A percentile compares a stretch with the other conserved stretches of the same genome.
These are phyloP conservation scores for Litocranius walleri DNA, from an alignment of 2,113 vertebrate genomes.

Conservation along the genomic window DNA sequence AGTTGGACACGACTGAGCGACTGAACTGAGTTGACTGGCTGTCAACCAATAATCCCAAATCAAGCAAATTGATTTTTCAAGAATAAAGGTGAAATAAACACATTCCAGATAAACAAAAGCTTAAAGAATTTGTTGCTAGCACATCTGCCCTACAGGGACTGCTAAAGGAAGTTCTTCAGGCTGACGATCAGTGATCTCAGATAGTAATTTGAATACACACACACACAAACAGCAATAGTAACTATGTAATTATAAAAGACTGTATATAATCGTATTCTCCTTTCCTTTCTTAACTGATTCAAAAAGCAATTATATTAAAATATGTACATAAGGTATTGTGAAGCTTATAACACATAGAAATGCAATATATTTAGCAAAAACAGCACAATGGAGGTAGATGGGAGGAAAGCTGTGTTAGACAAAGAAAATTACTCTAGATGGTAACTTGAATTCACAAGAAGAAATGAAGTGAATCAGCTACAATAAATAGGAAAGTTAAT, in stretches of 20 bases:
- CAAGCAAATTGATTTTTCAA: background rate
- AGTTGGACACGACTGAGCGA: too few species aligned
- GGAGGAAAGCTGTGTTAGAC: background rate
- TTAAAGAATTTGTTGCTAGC: background rate
- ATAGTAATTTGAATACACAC: background rate
- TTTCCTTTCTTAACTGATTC: background rate
- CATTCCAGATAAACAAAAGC: background rate
- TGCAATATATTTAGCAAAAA: background rate
- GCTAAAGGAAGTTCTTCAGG: background rate
- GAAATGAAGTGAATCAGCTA: background rate
- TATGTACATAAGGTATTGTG: background rate
- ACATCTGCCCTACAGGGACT: background rate
- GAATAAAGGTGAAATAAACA: background rate
- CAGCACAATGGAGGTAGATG: background rate
- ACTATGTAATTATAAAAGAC: background rate
- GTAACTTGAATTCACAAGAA: background rate
- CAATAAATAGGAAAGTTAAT: background rate
- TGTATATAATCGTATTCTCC: background rate
- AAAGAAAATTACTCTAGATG: background rate
- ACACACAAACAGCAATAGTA: background rate
- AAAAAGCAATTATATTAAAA: background rate
- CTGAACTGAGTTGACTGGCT: too few species aligned
- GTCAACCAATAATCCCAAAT: background rate
- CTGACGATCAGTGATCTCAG: background rate
- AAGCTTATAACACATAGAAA: background rate